Conservation (phyloP, 2,113 vertebrate species). For the Macrotus californicus region DNA sequence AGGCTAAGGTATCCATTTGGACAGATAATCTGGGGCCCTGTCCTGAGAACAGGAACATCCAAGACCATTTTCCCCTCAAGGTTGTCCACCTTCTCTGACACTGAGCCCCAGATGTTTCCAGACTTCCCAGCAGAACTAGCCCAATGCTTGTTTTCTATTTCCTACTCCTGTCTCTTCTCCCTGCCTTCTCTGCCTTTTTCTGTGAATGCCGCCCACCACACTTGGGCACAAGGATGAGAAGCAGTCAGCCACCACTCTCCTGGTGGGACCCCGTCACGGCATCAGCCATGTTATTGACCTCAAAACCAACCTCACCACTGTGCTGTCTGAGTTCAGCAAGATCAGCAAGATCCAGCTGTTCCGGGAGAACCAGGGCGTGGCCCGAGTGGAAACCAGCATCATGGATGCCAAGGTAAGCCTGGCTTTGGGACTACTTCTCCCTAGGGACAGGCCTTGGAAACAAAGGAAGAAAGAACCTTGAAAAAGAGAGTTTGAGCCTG, state of each 20-base stretch:
- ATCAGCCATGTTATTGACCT: slow-evolving; percentile 99
- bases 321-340: slow-evolving; percentile 95
- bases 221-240: slow-evolving; percentile 88
- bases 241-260: slow-evolving; percentile 92
- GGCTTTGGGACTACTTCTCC: background rate
- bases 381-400: slow-evolving; percentile 95
- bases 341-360: slow-evolving; percentile 97
- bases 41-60: background rate
- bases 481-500: background rate
- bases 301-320: slow-evolving; percentile 98
- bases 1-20: background rate
- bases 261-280: slow-evolving; percentile 96
- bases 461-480: background rate
- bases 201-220: background rate
- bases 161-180: background rate
- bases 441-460: background rate
- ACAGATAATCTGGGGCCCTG: background rate
- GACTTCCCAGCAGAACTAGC: background rate
- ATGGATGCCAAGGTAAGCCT: slow-evolving; percentile 92
- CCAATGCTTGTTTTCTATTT: background rate
- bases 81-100: background rate
- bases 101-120: background rate
- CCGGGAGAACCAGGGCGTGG: slow-evolving; percentile 94
- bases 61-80: background rate
- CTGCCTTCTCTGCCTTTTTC: background rate